These are phyloP conservation scores for Sinohyriopsis cumingii DNA, from an alignment of 2,888 invertebrate species.

Conservation along the genomic window DNA sequence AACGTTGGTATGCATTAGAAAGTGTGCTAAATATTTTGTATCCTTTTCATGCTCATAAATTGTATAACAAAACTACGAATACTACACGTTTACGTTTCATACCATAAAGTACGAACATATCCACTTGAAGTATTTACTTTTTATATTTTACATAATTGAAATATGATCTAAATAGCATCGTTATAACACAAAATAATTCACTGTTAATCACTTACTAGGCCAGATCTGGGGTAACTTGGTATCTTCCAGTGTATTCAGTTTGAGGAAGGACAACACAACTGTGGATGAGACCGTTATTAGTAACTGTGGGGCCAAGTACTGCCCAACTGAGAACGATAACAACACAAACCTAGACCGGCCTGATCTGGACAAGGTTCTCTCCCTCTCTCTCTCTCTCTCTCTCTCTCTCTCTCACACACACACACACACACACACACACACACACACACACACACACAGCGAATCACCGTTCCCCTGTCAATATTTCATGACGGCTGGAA, in stretches of 20 bases:
- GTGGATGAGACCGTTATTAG: constrained; percentile 3
- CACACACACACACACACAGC: too few relatives aligned
- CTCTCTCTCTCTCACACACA: constrained; percentile 2
- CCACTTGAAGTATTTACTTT: background rate
- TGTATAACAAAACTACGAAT: background rate
- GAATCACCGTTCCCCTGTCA: too few relatives aligned
- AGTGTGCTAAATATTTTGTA: too few relatives aligned
- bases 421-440: background rate
- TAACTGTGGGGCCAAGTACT: constrained; percentile 70
- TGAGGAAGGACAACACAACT: constrained; percentile 3
- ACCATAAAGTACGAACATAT: background rate
- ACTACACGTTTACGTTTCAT: background rate
- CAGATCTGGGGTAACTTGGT: constrained; percentile 94
- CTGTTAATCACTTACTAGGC: constrained; percentile 74
- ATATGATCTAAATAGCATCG: background rate
- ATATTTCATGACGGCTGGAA: too few relatives aligned
- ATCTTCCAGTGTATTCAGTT: constrained; percentile 50
- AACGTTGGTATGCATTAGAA: too few relatives aligned
- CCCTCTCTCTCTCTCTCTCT: constrained; percentile 1
- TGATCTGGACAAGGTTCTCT: constrained; percentile 76
- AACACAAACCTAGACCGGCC: constrained; percentile 82
- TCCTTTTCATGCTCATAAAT: too few relatives aligned
- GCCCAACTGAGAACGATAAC: constrained; percentile 61
- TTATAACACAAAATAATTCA: background rate
- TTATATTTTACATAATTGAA: background rate